Conservation (phyloP, 2,797 vertebrate genomes). For the Rhabdomys pumilio region DNA sequence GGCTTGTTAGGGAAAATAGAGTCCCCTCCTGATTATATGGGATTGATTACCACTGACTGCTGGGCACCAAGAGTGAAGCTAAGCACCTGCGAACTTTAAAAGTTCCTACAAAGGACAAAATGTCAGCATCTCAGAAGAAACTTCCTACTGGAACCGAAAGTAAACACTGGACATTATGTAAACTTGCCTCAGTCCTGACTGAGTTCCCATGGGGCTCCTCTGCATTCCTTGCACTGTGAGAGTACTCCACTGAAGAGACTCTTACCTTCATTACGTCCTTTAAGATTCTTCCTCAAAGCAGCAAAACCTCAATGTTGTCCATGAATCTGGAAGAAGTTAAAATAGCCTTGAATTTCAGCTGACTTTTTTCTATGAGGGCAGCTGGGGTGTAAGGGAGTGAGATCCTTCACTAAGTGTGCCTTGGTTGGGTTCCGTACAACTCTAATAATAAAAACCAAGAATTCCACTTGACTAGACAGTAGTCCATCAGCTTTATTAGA, state of each 20-base stretch:
- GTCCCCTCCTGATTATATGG: not conserved
- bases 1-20: not conserved
- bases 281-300: slow-evolving; percentile 14
- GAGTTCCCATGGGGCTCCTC: not conserved
- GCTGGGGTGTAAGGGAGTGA: not conserved
- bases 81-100: slow-evolving; percentile 1
- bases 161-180: not conserved
- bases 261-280: not conserved
- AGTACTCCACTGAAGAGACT: not conserved
- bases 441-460: not conserved
- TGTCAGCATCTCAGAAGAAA: slow-evolving; percentile 7
- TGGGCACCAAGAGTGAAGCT: not conserved
- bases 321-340: not conserved
- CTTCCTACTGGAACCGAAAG: not conserved
- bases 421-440: not conserved
- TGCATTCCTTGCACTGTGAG: not conserved
- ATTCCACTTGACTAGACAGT: not conserved
- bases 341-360: not conserved
- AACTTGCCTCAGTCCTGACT: not conserved
- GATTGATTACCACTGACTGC: not conserved
- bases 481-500: not conserved
- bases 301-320: not conserved
- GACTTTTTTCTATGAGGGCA: not conserved
- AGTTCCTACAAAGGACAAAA: slow-evolving; percentile 42
- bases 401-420: not conserved